Evolutionary conservation across 2,797 vertebrate genomes (phyloP).

Genomic region (Tarsius wallacei): DNA sequence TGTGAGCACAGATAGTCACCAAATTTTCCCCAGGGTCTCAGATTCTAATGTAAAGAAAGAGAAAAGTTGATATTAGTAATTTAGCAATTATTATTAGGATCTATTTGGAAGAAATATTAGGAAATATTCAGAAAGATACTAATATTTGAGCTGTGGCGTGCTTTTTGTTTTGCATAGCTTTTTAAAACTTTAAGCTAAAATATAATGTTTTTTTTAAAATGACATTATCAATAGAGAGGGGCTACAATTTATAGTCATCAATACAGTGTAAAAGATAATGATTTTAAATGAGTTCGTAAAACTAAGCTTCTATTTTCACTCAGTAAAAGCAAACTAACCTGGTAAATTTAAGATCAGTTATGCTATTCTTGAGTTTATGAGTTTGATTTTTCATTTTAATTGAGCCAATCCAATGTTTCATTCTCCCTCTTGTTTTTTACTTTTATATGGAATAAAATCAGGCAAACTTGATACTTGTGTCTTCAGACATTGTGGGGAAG

Average conservation of each 20-base stretch:
- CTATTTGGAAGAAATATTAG: no score
- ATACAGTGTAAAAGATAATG: background rate
- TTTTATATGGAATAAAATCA: background rate
- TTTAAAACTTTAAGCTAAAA: background rate
- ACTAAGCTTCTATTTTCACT: background rate
- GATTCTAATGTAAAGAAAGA: background rate
- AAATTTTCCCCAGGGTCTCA: background rate
- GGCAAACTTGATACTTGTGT: background rate
- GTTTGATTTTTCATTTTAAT: background rate
- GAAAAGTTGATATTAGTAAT: background rate
- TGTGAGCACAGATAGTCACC: background rate
- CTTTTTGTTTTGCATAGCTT: background rate
- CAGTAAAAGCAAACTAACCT: background rate
- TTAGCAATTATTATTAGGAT: background rate
- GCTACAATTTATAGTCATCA: background rate
- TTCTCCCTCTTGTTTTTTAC: background rate
- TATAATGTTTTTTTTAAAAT: background rate
- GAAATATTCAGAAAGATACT: no score
- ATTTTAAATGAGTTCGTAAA: background rate
- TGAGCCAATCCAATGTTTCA: background rate
- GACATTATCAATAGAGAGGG: background rate
- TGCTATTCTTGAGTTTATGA: background rate
- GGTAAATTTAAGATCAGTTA: background rate
- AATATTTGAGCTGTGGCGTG: background rate
- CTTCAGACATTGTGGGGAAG: background rate